Conservation (phyloP, 2,888 invertebrate genomes). For the Drosophila testacea region DNA sequence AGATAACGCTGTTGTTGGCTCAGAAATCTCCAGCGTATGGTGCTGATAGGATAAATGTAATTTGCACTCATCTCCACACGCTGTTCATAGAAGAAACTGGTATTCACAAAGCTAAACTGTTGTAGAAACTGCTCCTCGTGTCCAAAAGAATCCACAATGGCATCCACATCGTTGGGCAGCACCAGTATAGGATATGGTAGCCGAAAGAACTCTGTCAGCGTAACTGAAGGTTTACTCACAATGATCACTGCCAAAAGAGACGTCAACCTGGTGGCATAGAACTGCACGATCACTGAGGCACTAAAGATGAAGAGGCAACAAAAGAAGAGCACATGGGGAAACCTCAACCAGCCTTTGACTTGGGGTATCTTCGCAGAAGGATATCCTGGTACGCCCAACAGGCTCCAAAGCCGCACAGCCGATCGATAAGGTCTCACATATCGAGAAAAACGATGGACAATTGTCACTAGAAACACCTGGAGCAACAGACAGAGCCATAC, state of each 20-base stretch:
- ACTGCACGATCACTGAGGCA: conserved; percentile 39
- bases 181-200: conserved; percentile 50
- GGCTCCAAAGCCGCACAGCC: conserved; percentile 24
- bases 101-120: conserved; percentile 26
- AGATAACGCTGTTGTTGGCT: conserved; percentile 63
- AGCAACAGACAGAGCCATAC: conserved; percentile 47
- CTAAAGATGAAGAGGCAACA: conserved; percentile 28
- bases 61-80: conserved; percentile 47
- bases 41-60: conserved; percentile 67
- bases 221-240: background rate
- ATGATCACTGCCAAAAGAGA: conserved; percentile 50
- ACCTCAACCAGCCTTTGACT: background rate
- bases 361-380: background rate
- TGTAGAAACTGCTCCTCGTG: conserved; percentile 40
- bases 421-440: background rate
- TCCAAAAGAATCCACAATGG: conserved; percentile 52
- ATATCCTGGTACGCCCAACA: conserved; percentile 55
- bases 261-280: conserved; percentile 57
- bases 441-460: conserved; percentile 18
- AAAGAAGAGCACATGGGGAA: background rate
- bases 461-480: background rate
- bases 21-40: conserved; percentile 62
- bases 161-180: conserved; percentile 35
- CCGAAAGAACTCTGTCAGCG: conserved; percentile 38
- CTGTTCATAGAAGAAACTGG: conserved; percentile 25